Percentiles rank a stretch among this genome's conserved stretches.
phyloP scores from a whole-genome alignment of 2,888 invertebrate genomes.

The Omphaloscelis lunosa region DNA sequence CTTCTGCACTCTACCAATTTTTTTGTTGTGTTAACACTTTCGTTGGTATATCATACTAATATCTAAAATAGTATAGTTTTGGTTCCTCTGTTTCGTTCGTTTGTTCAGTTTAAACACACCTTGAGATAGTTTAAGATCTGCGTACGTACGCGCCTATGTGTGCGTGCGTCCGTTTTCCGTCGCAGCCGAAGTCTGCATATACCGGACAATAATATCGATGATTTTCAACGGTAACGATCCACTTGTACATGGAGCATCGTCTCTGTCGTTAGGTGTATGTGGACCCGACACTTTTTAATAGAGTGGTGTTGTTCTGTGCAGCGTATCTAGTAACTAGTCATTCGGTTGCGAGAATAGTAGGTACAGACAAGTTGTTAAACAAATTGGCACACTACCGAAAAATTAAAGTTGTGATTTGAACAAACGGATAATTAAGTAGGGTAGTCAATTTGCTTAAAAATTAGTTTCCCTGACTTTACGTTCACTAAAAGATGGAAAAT shows the following conservation, averaged over 20 bases:
- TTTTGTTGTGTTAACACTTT: neutral
- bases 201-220: slow-evolving; percentile 82
- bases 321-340: neutral
- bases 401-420: neutral
- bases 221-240: slow-evolving; percentile 85
- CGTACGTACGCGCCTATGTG: no score
- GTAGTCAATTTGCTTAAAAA: neutral
- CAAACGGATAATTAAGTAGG: neutral
- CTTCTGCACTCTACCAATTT: neutral
- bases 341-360: neutral
- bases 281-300: slow-evolving; percentile 48
- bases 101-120: neutral
- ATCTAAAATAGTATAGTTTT: no score
- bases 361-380: no score
- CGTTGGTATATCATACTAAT: neutral
- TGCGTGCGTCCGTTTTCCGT: neutral
- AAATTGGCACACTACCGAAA: neutral
- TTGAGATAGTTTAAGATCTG: neutral
- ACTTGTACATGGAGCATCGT: slow-evolving; percentile 83
- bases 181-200: slow-evolving; percentile 71
- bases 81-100: neutral
- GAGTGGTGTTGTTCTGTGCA: neutral
- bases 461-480: neutral
- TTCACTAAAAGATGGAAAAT: neutral
- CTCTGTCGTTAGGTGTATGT: slow-evolving; percentile 67